These are phyloP conservation scores for Acropternis orthonyx DNA, from an alignment of 2,797 vertebrate species.

Conservation along the genomic window DNA sequence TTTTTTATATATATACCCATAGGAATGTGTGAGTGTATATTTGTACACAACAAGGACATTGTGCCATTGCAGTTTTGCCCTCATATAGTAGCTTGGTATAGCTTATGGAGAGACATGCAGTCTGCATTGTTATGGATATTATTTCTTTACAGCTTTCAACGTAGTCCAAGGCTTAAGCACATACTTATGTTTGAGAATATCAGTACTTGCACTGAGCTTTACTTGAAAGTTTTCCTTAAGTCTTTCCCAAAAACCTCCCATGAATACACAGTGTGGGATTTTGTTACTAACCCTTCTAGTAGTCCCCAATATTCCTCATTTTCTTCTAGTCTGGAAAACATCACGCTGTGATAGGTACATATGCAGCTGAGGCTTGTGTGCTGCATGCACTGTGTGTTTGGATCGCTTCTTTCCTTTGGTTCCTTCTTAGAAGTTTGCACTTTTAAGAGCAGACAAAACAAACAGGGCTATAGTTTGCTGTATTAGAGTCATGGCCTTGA, in stretches of 20 bases:
- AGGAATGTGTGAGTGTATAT: not conserved
- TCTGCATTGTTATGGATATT: not conserved
- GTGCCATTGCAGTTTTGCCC: not conserved
- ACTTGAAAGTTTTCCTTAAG: not conserved
- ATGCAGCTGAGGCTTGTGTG: not conserved
- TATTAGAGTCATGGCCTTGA: not conserved
- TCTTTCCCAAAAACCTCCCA: not conserved
- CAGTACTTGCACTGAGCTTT: not conserved
- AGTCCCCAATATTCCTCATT: not conserved
- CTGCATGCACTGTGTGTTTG: not conserved
- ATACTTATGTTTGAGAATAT: not conserved
- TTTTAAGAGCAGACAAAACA: not conserved
- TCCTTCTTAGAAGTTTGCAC: not conserved
- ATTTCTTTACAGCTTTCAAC: not conserved
- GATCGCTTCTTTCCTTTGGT: not conserved
- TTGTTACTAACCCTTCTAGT: not conserved
- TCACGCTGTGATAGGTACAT: rapidly evolving
- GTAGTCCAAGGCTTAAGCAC: not conserved
- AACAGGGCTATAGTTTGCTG: not conserved
- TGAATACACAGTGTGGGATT: not conserved
- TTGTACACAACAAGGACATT: not conserved
- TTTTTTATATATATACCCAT: not conserved
- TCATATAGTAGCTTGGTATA: not conserved
- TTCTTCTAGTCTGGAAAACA: not conserved
- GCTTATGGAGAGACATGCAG: not conserved